Evolutionary conservation across 2,113 vertebrate genomes (phyloP).

Genomic region (Mystacornis crossleyi): DNA sequence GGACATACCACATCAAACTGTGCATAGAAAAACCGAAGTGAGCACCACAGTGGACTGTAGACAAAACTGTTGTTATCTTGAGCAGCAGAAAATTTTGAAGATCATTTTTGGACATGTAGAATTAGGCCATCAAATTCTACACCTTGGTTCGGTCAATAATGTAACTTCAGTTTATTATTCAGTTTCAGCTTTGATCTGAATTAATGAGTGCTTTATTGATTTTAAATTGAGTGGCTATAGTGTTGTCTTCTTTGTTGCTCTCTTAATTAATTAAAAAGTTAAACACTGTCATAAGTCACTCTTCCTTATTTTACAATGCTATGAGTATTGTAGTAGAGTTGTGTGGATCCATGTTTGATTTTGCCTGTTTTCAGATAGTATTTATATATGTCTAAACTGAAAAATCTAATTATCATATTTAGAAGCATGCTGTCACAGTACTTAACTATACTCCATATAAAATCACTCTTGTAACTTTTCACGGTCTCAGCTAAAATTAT

Average conservation of each 20-base stretch:
- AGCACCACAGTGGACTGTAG: neutral
- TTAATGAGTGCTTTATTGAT: slow-evolving; percentile 50
- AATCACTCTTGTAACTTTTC: neutral
- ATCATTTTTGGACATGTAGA: neutral
- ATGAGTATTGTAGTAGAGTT: neutral
- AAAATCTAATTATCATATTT: neutral
- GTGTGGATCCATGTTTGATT: neutral
- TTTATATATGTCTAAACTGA: neutral
- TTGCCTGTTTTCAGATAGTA: neutral
- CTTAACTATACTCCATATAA: neutral
- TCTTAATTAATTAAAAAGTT: slow-evolving; percentile 52
- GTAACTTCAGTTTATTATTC: slow-evolving; percentile 44
- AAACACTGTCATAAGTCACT: slow-evolving; percentile 12
- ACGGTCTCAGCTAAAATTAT: neutral
- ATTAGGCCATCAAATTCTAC: slow-evolving; percentile 25
- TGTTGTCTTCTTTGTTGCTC: slow-evolving; percentile 15
- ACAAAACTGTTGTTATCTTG: neutral
- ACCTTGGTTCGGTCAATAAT: neutral
- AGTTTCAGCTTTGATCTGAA: slow-evolving; percentile 48
- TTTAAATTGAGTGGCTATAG: slow-evolving; percentile 32
- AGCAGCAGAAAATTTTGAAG: neutral
- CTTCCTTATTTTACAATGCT: neutral
- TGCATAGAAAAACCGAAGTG: neutral
- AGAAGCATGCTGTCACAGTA: neutral
- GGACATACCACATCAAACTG: neutral